Base-by-base conservation (phyloP, 2,888 invertebrate genomes). In the Aspidapion aeneum region DNA sequence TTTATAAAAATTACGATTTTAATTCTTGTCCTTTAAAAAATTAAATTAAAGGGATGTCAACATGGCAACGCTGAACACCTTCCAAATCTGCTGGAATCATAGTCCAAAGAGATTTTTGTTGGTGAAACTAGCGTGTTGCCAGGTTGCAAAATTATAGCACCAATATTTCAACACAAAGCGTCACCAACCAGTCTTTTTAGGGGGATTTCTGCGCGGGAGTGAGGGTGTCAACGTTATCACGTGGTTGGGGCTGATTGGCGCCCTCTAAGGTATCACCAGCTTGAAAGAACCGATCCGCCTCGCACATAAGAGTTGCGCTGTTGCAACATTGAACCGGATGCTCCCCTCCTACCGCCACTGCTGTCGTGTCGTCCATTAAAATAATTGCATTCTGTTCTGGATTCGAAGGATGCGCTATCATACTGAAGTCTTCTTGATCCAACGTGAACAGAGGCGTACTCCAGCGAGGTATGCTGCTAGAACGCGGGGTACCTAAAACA, bases 401-500 rank as follows among this genome's bases (percentile, higher is more conserved):
- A 74, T 80, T 83, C 58, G 86, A 82, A 48, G 88, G 85, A 74
- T 85, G 91, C 59, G 94, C 90, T 83, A 94, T 94, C 86, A 96
- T 93, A 78, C 90, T 94, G 82, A 97, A 96, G 82, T 97, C 96
- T 78, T 96, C 96, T 78, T 80, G 79, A 68, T 97, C 97, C 60
- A 90, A 88, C 71, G 96, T 89, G 83, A 96, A 95, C 60, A 93
- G 90, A 56, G 86, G 85, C 60, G 91, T 87, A 78, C 90, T 94
- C 96, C 96, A 96, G 75, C 95, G 88, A 66, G 84, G 86, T 65
- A 79, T 78, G 70, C 76, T 77, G 70, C 76, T 79, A 75, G 80
- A 76, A 71, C 91, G 86, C 66, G 89, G 88, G 65, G 89, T 88
- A 70, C 72, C 72, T 72, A 57, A 5, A 68, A 65, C 3, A 9